Evolutionary conservation across 2,113 vertebrate species (phyloP), one percentile per base, ranked within the genome.

Genomic region (Plestiodon gilberti): DNA sequence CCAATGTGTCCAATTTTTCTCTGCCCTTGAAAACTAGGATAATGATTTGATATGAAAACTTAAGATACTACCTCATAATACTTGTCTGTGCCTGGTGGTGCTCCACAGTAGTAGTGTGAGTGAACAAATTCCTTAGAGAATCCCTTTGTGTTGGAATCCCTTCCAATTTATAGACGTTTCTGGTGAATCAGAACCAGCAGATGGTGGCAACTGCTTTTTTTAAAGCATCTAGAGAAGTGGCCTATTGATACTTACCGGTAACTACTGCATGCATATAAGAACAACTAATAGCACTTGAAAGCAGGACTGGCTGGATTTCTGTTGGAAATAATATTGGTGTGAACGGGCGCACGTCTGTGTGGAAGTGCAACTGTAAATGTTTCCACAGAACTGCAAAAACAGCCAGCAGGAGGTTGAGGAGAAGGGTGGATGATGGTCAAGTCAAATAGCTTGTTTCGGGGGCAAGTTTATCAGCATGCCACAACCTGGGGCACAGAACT

Each of bases 1-100:
- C 81, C 83, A 90, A 78, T 82, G 3, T 85, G 80, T 83, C 43
- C 25, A 0, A 0, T 38, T 74, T 74, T 89, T 67, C 89, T 78
- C 59, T 75, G 62, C 76, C 78, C 61, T 2, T 25, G 33, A 57
- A 62, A 85, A 33, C 70, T 17, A 70, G 80, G 80, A 83, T 76
- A 28, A 1, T 1, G 0, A 90, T 71, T 87, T 55, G 77, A 70
- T 57, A 57, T 57, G 55, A 57, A 17, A 17, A 57, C 10, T 13
- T 57, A 57, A 57, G 10, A 3, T 57, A 57, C 13, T 13, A 2
- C 17, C 17, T 57, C 55, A 57, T 57, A 57, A 57, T 57, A 17
- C 5, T 57, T 57, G 55, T 14, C 55, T 57, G 55, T 57, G 17
- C 55, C 55, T 57, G 55, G 55, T 57, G 55, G 55, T 57, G 17